Evolutionary conservation across 2,888 invertebrate species (phyloP), one percentile per base, ranked within the genome.

Genomic region (Caenorhabditis afra): DNA sequence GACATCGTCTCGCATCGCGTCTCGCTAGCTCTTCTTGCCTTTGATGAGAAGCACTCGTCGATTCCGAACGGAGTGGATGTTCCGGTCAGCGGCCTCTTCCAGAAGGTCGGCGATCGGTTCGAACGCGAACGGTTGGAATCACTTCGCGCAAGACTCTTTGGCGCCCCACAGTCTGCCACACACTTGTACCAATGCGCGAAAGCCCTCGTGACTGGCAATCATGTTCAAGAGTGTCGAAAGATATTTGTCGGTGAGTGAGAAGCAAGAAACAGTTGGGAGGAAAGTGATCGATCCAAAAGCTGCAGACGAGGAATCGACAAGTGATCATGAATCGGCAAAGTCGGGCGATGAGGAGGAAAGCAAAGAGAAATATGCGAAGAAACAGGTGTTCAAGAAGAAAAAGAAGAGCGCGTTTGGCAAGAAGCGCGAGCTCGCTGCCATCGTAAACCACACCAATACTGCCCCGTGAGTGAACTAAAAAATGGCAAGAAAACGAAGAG

Each of bases 1-100:
- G 85, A 85, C 65, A 85, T 85, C 45, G 82, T 85, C 14, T 85
- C 85, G 1, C 82, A 85, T 61, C 75, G 85, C 11, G 53, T 84
- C 20, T 71, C 77, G 0, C 61, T 78, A 16, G 80, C 81, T 18
- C 64, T 83, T 12, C 37, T 85, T 2, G 81, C 81, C 7, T 84
- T 85, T 50, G 85, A 85, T 45, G 76, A 79, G 1, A 85, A 85
- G 49, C 82, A 84, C 49, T 74, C 85, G 22, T 79, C 76, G 11
- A 81, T 79, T 22, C 79, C 80, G 61, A 85, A 85, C 52, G 85
- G 85, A n/a, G 62, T 79, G 8, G 62, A 70, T 50, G 65, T 67
- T 0, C 79, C 80, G 11, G 61, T 59, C 10, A 81, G 80, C 16
- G 71, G 71, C n/a, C 61, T 73, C 1, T 85, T 82, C 59, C 62